These are phyloP conservation scores for Pygathrix nemaeus DNA, from an alignment of 2,113 vertebrate species.

Conservation along the genomic window DNA sequence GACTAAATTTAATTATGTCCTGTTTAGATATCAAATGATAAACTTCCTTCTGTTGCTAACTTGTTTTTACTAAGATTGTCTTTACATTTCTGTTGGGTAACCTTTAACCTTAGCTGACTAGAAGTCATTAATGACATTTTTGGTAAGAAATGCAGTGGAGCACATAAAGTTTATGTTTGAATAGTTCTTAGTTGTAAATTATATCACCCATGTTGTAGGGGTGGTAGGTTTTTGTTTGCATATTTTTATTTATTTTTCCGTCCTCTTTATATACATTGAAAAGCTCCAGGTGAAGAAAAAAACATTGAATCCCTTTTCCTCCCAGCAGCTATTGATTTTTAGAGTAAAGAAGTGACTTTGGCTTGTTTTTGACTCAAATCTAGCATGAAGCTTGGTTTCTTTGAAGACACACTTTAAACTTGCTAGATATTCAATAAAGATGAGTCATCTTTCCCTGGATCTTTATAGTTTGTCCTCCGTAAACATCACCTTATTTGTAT, in stretches of 20 bases:
- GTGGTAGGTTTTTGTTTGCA: not conserved
- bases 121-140: not conserved
- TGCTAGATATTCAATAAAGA: not conserved
- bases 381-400: not conserved
- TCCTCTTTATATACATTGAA: not conserved
- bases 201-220: not conserved
- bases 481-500: not conserved
- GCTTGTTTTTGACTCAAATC: not conserved
- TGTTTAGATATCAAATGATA: not conserved
- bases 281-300: not conserved
- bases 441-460: not conserved
- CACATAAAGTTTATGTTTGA: not conserved
- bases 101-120: not conserved
- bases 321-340: not conserved
- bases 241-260: not conserved
- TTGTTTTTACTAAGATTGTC: not conserved
- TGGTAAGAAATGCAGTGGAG: not conserved
- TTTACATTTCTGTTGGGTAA: not conserved
- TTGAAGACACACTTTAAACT: not conserved
- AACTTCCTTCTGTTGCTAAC: not conserved
- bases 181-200: not conserved
- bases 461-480: not conserved
- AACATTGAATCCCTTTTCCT: not conserved
- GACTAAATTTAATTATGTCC: not conserved
- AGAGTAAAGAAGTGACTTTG: not conserved